Percentiles rank a stretch among this genome's conserved stretches.
These are phyloP conservation scores for Dermatemys mawii DNA, from an alignment of 2,113 vertebrate species.

Conservation along the genomic window DNA sequence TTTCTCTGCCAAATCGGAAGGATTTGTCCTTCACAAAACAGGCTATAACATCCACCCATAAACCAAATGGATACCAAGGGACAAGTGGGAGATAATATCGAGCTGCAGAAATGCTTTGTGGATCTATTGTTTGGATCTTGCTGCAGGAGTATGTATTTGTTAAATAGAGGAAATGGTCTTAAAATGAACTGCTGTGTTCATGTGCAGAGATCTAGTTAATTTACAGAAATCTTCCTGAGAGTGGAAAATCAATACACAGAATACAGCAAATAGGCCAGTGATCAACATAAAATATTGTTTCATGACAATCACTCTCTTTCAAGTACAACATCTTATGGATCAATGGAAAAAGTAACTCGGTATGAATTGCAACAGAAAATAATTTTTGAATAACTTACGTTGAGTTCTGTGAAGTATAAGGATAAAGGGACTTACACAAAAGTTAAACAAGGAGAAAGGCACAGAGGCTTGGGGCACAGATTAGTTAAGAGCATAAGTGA, in stretches of 20 bases:
- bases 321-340: slow-evolving; percentile 11
- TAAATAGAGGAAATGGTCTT: not conserved
- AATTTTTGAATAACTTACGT: slow-evolving; percentile 47
- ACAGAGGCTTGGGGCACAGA: not conserved
- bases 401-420: not conserved
- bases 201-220: not conserved
- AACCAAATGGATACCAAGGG: not conserved
- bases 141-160: not conserved
- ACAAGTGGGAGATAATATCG: not conserved
- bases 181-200: not conserved
- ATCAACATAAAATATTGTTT: not conserved
- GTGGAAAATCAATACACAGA: not conserved
- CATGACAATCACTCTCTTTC: not conserved
- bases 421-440: not conserved
- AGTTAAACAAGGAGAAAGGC: not conserved
- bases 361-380: slow-evolving; percentile 26
- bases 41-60: not conserved
- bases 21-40: not conserved
- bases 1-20: not conserved
- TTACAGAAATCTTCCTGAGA: not conserved
- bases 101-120: not conserved
- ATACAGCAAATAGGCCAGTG: slow-evolving; percentile 2
- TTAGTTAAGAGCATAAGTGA: not conserved
- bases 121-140: not conserved
- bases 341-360: slow-evolving; percentile 36